Percentiles rank a stretch among this genome's conserved stretches.
phyloP scores from a whole-genome alignment of 2,797 vertebrate genomes.

The Lycodopsis pacificus region DNA sequence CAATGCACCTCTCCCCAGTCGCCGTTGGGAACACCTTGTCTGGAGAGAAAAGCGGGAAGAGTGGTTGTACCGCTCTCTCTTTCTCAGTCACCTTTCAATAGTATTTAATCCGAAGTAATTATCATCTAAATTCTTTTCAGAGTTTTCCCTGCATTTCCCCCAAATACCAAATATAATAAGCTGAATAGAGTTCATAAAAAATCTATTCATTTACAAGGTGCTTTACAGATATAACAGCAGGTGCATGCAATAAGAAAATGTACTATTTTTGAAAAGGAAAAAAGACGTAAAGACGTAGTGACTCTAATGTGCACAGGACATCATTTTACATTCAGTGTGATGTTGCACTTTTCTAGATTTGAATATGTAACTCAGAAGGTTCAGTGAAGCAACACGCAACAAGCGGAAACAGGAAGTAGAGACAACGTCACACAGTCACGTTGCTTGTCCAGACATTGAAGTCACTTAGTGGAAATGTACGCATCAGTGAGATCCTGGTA shows the following conservation, averaged over 20 bases:
- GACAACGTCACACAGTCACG: neutral
- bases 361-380: constrained; percentile 26
- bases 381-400: neutral
- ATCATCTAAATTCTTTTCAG: neutral
- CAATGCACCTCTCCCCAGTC: constrained; percentile 69
- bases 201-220: neutral
- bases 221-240: neutral
- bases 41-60: constrained; percentile 24
- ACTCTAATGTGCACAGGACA: neutral
- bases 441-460: neutral
- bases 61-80: neutral
- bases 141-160: neutral
- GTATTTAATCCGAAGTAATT: constrained; percentile 8
- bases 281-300: neutral
- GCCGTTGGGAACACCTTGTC: constrained; percentile 60
- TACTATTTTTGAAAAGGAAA: neutral
- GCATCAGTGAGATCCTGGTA: neutral
- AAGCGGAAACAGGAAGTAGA: constrained; percentile 31
- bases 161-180: constrained; percentile 14
- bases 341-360: constrained; percentile 13
- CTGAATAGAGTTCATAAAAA: neutral
- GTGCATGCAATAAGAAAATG: neutral
- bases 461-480: neutral
- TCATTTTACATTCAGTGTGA: neutral
- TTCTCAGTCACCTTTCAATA: constrained; percentile 16